Evolutionary conservation across 2,797 vertebrate genomes (phyloP), one percentile per base, ranked within the genome.

Genomic region (Gephyroberyx darwinii): DNA sequence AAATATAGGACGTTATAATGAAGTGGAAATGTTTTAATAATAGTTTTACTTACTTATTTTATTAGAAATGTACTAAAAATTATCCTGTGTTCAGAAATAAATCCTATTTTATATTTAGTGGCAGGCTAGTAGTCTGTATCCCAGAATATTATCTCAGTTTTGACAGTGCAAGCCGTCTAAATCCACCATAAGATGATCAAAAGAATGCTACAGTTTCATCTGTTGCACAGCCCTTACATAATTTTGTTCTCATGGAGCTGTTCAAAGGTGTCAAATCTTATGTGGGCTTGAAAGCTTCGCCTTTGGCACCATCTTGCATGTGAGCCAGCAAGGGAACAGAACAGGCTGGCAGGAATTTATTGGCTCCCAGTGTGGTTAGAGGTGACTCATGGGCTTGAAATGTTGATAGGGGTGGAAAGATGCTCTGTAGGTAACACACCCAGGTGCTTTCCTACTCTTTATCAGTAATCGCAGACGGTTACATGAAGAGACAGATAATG

Each of bases 321-420:
- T 45, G 65, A 83, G 63, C 69, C 83, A 79, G 74, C 64, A 13
- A 76, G 75, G 73, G 45, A 71, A 67, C 67, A 74, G 59, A 84
- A 65, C 60, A 59, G 68, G 74, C 74, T 83, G 80, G 72, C 80
- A 83, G 78, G 45, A 81, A 75, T 81, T 20, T 72, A 61, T 67
- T 76, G 61, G 67, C 78, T 84, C 63, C 47, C 3, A n/a, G 50
- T 62, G 56, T 54, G 56, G 54, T 50, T 78, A 55, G 63, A 82
- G 75, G 84, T 90, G 89, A 92, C 72, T 91, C 89, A 89, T 56
- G 43, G 58, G 13, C 54, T 50, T 84, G 74, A 77, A 48, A 84
- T 83, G 82, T 88, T 90, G 74, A 83, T 76, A 83, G 66, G 80
- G 86, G 75, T 81, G 74, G 66, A 61, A 60, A 74, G 78, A 80